A percentile compares a stretch with the other conserved stretches of the same genome.
Conservation (phyloP, 2,113 vertebrate species). For the Gadus chalcogrammus region DNA sequence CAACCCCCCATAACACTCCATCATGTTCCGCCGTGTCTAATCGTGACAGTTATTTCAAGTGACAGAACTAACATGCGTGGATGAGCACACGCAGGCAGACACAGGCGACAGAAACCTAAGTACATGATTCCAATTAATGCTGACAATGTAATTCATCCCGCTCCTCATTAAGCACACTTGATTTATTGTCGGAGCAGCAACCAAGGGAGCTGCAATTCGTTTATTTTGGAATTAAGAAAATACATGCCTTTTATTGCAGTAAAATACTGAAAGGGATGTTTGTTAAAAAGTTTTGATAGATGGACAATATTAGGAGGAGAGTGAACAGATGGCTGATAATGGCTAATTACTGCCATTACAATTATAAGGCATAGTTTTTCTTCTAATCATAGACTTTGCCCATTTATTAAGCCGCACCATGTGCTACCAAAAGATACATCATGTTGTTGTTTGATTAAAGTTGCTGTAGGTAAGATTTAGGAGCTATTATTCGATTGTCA, state of each 20-base stretch:
- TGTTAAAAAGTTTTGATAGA: conserved; percentile 50
- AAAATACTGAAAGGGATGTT: conserved; percentile 39
- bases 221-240: conserved; percentile 28
- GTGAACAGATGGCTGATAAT: conserved; percentile 53
- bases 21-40: background rate
- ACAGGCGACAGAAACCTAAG: conserved; percentile 31
- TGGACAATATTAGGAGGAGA: conserved; percentile 45
- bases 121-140: conserved; percentile 66
- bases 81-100: background rate
- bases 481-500: no score
- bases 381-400: conserved; percentile 16
- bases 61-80: background rate
- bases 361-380: conserved; percentile 45
- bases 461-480: no score
- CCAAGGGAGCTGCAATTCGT: conserved; percentile 43
- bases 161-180: conserved; percentile 63
- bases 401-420: background rate
- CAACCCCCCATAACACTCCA: background rate
- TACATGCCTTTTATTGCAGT: conserved; percentile 5
- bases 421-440: background rate
- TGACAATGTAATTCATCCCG: conserved; percentile 65
- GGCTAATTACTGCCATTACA: conserved; percentile 58
- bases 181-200: conserved; percentile 67
- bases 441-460: no score
- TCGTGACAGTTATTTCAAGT: background rate